phyloP scores from a whole-genome alignment of 2,113 vertebrate species.

The Illadopsis cleaveri region DNA sequence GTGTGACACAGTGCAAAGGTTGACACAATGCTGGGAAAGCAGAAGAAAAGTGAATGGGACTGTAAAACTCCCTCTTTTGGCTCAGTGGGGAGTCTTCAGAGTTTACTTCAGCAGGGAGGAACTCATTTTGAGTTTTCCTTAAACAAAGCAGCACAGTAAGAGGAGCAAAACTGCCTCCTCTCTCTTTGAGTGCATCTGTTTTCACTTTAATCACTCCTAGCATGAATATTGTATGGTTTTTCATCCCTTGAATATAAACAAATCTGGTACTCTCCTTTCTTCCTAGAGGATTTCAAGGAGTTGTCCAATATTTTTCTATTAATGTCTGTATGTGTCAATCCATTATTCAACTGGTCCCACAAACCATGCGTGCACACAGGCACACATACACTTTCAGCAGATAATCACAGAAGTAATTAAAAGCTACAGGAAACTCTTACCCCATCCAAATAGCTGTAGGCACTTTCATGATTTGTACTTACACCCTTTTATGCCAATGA shows the following conservation, averaged over 20 bases:
- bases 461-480: neutral
- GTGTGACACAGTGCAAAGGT: constrained; percentile 48
- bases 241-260: constrained; percentile 43
- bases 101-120: constrained; percentile 50
- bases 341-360: neutral
- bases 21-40: constrained; percentile 61
- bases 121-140: constrained; percentile 33
- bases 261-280: constrained; percentile 5
- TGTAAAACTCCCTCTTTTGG: constrained; percentile 20
- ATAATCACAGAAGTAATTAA: neutral
- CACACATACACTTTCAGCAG: neutral
- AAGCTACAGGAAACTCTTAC: neutral
- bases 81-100: constrained; percentile 29
- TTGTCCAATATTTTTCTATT: constrained; percentile 15
- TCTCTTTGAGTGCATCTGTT: constrained; percentile 19
- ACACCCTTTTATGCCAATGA: neutral
- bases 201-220: constrained; percentile 14
- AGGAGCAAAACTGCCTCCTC: neutral
- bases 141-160: constrained; percentile 31
- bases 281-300: constrained; percentile 9
- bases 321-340: neutral
- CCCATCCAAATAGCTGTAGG: neutral
- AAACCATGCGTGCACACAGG: neutral
- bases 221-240: constrained; percentile 29
- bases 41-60: constrained; percentile 29